Evolutionary conservation across 2,797 vertebrate species (phyloP), one percentile per base, ranked within the genome.

Genomic region (Spinus pinus): DNA sequence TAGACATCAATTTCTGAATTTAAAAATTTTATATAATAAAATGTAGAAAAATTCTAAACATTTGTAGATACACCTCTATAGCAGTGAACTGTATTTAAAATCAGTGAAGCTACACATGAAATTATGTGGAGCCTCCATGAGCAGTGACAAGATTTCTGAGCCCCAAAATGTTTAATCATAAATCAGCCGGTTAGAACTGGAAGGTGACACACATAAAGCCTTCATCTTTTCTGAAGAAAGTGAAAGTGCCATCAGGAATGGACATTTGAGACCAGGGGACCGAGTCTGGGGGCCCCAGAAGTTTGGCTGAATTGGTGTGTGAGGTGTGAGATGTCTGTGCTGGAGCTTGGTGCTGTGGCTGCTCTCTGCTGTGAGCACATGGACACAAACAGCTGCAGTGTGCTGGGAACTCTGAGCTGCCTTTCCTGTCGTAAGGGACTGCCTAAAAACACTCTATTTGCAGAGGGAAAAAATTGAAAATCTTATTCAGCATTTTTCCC

Each of bases 271-370:
- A 60, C 12, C 61, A 67, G 77, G n/a, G 80, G 41, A 7, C 17
- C 47, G 23, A 73, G 44, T 19, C 17, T 31, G n/a, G 62, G 27
- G 19, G 25, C 23, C 24, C 5, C 62, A 67, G 44, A 19, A 50
- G 51, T 33, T 27, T 44, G 4, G 3, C 60, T 70, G 84, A 33
- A 19, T 35, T 30, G 11, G 49, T 58, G 41, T 42, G 41, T 42
- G 67, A 64, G 71, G 1, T 64, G 41, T 18, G 28, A 78, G 56
- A 7, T 72, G 67, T 53, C 28, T 2, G 10, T 62, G 51, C 56
- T 56, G 57, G 47, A 39, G 56, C 12, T 5, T 0, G 0, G 30
- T 41, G 2, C 57, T 7, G 10, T 0, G 0, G 23, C 18, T 51
- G 41, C 75, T 77, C 41, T 62, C n/a, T 70, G 20, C 86, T 80